Evolutionary conservation across 2,113 vertebrate species (phyloP), one percentile per base, ranked within the genome.

Genomic region (Clinocottus analis): DNA sequence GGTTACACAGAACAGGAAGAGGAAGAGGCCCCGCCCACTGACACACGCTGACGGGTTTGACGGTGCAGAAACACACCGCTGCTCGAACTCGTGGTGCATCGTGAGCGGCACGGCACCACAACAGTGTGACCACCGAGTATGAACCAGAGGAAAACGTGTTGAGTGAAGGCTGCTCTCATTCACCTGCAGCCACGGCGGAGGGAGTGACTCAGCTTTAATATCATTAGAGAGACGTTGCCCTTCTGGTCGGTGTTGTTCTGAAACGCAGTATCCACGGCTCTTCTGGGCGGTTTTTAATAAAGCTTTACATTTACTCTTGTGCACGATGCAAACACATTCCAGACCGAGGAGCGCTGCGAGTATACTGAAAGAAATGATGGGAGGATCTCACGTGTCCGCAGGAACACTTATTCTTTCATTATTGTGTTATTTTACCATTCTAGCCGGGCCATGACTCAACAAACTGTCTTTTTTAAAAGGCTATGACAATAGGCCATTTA

Each of bases 191-290:
- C 68, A 75, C 5, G 64, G 71, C 0, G 4, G 53, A 35, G 66
- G 61, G 66, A 85, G 80, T 87, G 75, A 84, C 75, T 84, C 83
- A 79, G 81, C 78, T 75, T 69, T 77, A 79, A 86, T 87, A 87
- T n/a, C n/a, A n/a, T 86, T 70, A 77, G 64, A 65, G 41, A 64
- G 51, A 73, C 62, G 72, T 78, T 59, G 77, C 41, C 64, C 37
- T 63, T 65, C 33, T 64, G 43, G 39, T 81, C n/a, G n/a, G n/a
- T 83, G 76, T 72, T 90, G 56, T 86, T 78, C 72, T 86, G 80
- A 88, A 83, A 83, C 79, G 66, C 63, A 69, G 77, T 61, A 72
- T 73, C 45, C 60, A 81, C 75, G 73, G 63, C 31, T 68, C 79
- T 73, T 62, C 58, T 67, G 77, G 56, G 82, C 29, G n/a, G 21